Conservation (phyloP, 2,888 invertebrate genomes). For the Cheilosia scutellata region DNA sequence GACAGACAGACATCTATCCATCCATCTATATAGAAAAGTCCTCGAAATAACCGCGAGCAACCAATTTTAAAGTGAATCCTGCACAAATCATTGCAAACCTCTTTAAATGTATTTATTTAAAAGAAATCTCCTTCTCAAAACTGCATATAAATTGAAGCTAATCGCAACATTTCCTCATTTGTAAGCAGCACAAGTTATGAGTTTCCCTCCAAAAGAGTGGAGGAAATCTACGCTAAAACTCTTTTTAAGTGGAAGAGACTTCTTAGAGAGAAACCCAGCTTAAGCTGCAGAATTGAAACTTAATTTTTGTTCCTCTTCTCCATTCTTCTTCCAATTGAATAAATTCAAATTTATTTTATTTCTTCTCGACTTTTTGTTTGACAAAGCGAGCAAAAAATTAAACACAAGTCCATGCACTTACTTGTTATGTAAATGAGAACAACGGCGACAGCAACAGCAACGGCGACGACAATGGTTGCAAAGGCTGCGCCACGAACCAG, state of each 20-base stretch:
- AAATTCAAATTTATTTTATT: constrained; percentile 62
- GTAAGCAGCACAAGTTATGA: neutral
- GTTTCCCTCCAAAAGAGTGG: constrained; percentile 2
- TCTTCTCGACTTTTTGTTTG: constrained; percentile 4
- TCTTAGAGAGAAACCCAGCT: constrained; percentile 32
- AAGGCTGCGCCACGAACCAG: constrained; percentile 28
- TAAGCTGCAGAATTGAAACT: constrained; percentile 45
- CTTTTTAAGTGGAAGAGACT: constrained; percentile 29
- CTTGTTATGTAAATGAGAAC: constrained; percentile 73
- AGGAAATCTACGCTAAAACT: constrained; percentile 29
- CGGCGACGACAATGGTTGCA: neutral
- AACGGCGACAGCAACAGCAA: constrained; percentile 58
- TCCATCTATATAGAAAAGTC: no score
- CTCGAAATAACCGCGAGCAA: no score
- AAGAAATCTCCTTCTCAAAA: constrained; percentile 16
- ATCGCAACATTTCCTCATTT: constrained; percentile 15
- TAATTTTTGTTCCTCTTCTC: constrained; percentile 5
- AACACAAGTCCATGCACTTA: constrained; percentile 62
- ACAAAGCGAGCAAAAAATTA: neutral
- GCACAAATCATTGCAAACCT: neutral
- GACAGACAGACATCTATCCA: no score
- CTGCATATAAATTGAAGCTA: constrained; percentile 37
- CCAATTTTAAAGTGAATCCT: no score
- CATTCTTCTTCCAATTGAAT: constrained; percentile 64
- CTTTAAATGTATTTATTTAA: neutral